Base-by-base conservation (phyloP, 2,113 vertebrate genomes). In the Morphnarchus princeps region DNA sequence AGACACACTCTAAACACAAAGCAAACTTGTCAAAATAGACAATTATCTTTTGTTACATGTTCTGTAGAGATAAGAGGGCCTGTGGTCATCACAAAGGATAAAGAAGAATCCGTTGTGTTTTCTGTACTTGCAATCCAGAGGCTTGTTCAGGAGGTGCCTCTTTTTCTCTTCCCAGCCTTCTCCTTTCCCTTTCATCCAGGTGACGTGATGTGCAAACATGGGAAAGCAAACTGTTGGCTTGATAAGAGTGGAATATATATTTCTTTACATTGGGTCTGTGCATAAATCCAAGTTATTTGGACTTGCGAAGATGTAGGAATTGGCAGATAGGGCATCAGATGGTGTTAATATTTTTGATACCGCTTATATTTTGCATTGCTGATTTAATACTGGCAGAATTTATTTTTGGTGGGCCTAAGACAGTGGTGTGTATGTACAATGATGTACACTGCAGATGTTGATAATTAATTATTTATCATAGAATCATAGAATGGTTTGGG, bases 1-100 rank as follows among this genome's bases (percentile, higher is more conserved):
- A 32, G 55, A 32, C 25, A 8, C 4, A 25, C 34, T 76, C 40
- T 58, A 15, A 34, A 20, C 63, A 54, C 36, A 50, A 47, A 66
- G 31, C 61, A 77, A 66, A 57, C 54, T 43, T 47, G 9, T 34
- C 34, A 25, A 55, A 28, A 38, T 7, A 38, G n/a, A 49, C 47
- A n/a, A 36, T 83, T 47, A 16, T 25, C 59, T 77, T 8, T 40
- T 40, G 67, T 54, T 70, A 0, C 13, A 3, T 29, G 38, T 45
- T 87, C 61, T 50, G 42, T 58, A 58, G 67, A 79, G 69, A 19
- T 32, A 24, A 24, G 42, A 36, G 40, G 22, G 31, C 31, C 34
- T 59, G 36, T 6, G 9, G 47, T 32, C 40, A 11, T 43, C 1
- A 0, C 26, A 34, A 7, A 69, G 47, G 25, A 7, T 26, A 8